Conservation (phyloP, 2,113 vertebrate genomes). For the Onychorhynchus coronatus region DNA sequence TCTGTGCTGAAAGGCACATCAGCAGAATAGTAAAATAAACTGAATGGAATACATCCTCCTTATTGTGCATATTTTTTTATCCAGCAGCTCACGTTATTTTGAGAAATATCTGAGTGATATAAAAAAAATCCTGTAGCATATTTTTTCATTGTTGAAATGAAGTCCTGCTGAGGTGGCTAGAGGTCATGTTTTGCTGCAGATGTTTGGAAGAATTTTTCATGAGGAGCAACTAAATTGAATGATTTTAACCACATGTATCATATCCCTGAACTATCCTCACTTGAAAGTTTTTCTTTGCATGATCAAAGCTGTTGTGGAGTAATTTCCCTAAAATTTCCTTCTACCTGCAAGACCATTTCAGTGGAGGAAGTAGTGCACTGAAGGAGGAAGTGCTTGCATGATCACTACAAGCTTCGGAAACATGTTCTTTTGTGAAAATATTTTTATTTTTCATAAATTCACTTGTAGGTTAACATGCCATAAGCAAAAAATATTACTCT, state of each 20-base stretch:
- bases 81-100: background rate
- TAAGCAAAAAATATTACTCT: background rate
- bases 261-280: background rate
- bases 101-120: background rate
- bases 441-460: background rate
- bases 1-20: background rate
- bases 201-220: background rate
- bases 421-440: background rate
- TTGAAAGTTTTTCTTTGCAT: background rate
- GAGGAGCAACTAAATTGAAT: background rate
- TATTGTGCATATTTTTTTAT: background rate
- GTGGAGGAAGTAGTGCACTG: background rate
- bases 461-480: background rate
- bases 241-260: background rate
- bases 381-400: background rate
- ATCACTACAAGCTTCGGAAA: background rate
- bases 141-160: background rate
- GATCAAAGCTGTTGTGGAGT: background rate
- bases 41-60: background rate
- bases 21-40: background rate
- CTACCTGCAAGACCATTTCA: background rate
- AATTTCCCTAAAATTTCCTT: background rate
- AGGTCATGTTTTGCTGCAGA: background rate
- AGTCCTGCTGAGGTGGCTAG: background rate
- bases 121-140: background rate